Evolutionary conservation across 2,797 vertebrate genomes (phyloP).

Genomic region (Netta rufina): DNA sequence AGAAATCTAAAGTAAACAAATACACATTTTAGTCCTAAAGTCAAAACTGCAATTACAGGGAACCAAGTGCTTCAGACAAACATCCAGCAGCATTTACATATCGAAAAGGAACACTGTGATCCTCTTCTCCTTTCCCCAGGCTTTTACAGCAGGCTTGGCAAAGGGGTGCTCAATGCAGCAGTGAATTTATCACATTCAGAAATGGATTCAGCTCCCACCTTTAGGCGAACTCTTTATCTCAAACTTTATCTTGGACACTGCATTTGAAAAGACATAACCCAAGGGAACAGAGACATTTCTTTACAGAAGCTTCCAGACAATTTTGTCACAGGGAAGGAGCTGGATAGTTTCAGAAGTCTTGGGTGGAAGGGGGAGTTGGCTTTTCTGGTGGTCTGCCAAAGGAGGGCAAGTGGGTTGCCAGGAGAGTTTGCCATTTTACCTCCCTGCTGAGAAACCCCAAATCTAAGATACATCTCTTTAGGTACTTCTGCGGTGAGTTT

Average conservation of each 20-base stretch:
- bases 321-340: neutral
- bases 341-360: neutral
- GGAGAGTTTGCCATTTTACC: neutral
- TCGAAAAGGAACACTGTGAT: slow-evolving; percentile 25
- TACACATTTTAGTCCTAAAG: neutral
- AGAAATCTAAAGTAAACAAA: slow-evolving; percentile 46
- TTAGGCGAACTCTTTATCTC: neutral
- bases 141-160: slow-evolving; percentile 22
- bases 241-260: neutral
- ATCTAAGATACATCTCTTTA: neutral
- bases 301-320: neutral
- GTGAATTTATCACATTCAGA: slow-evolving; percentile 3
- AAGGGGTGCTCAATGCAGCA: neutral
- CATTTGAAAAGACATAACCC: neutral
- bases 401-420: neutral
- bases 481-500: neutral
- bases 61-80: neutral
- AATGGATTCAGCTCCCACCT: slow-evolving; percentile 23
- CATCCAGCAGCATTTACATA: neutral
- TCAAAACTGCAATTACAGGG: slow-evolving; percentile 38
- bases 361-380: neutral
- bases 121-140: neutral
- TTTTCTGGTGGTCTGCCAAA: neutral
- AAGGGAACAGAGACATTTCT: neutral
- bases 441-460: neutral